Percentiles rank a stretch among this genome's conserved stretches.
Evolutionary conservation across 2,888 invertebrate genomes (phyloP).

Genomic region (Antheraea yamamai): DNA sequence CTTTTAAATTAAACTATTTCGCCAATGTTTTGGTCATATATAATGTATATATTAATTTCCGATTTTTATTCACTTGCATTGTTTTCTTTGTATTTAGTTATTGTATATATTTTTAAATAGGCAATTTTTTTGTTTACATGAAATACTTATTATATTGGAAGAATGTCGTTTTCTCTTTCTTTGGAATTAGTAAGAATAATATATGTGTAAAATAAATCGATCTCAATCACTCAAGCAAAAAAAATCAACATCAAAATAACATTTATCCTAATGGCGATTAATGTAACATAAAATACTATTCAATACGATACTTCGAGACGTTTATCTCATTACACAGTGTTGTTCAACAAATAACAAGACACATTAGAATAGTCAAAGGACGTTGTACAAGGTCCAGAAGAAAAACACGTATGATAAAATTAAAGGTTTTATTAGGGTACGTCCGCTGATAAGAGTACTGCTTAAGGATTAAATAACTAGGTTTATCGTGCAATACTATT

Average conservation of each 20-base stretch:
- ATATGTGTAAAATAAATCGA: neutral
- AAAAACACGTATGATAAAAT: neutral
- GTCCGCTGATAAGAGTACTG: neutral
- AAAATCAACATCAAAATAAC: no score
- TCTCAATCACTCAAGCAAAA: neutral
- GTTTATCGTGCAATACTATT: neutral
- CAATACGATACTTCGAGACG: neutral
- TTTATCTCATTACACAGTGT: neutral
- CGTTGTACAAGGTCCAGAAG: conserved; percentile 1
- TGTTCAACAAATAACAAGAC: neutral
- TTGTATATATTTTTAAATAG: no score
- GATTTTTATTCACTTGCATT: no score
- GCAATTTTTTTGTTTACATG: no score
- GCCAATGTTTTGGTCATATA: no score
- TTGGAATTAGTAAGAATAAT: no score
- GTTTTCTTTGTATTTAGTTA: no score
- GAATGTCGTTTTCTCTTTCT: no score
- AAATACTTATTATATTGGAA: no score
- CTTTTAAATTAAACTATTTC: neutral
- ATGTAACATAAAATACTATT: neutral
- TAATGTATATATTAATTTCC: no score
- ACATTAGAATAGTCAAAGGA: conserved; percentile 2
- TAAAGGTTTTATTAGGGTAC: neutral
- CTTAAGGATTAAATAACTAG: neutral
- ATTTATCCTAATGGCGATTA: no score